Evolutionary conservation across 1,140 invertebrate genomes (phyloP).

Genomic region (Drosophila persimilis): DNA sequence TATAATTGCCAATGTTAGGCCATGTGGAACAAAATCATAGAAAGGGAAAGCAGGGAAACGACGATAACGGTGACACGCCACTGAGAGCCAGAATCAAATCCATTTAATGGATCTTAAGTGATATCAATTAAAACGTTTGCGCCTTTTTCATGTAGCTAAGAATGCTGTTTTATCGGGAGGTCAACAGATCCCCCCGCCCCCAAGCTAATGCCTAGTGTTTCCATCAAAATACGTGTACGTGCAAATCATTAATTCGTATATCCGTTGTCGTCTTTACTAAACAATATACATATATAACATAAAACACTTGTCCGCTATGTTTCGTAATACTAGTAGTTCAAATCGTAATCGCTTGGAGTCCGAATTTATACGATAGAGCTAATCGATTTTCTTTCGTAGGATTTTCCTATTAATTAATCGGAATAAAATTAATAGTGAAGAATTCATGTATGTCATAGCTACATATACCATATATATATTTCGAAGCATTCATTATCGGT

Average conservation of each 20-base stretch:
- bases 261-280: no score
- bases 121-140: constrained; percentile 67
- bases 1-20: constrained; percentile 4
- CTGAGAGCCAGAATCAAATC: constrained; percentile 34
- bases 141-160: constrained; percentile 21
- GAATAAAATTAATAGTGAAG: neutral
- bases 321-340: constrained; percentile 5
- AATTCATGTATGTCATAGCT: no score
- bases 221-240: no score
- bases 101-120: constrained; percentile 67
- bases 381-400: constrained; percentile 17
- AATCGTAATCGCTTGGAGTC: neutral
- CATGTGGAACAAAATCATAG: neutral
- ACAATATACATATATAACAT: no score
- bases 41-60: constrained; percentile 30
- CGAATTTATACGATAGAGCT: neutral
- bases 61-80: constrained; percentile 18
- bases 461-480: constrained; percentile 6
- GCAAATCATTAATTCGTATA: no score
- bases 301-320: constrained; percentile 4
- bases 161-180: constrained; percentile 14
- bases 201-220: no score
- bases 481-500: constrained; percentile 27
- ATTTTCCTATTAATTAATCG: constrained; percentile 14
- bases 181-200: no score